These are phyloP conservation scores for Phylloscopus whistleri DNA, from an alignment of 2,113 vertebrate species.

Conservation along the genomic window DNA sequence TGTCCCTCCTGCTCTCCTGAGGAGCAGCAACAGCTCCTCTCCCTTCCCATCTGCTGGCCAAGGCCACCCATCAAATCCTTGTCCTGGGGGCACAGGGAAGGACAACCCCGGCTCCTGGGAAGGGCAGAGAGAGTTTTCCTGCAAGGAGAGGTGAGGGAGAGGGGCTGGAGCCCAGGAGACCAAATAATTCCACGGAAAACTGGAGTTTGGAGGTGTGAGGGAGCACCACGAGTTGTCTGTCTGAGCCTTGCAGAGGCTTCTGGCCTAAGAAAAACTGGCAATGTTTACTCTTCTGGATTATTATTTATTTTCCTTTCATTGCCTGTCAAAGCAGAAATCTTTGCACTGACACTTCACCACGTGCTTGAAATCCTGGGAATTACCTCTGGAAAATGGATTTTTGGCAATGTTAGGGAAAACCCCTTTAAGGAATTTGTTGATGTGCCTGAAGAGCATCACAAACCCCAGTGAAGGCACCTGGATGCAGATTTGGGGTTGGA, in stretches of 20 bases:
- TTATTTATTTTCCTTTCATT: neutral
- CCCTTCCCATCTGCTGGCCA: neutral
- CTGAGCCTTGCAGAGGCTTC: neutral
- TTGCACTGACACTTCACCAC: neutral
- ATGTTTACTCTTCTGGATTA: neutral
- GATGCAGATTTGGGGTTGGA: conserved; percentile 18
- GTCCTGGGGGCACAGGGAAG: neutral
- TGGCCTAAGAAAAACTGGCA: neutral
- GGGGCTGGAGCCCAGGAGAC: neutral
- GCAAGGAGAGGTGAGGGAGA: neutral
- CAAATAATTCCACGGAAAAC: neutral
- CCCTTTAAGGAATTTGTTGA: conserved; percentile 14
- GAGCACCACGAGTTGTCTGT: neutral
- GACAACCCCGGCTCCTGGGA: rapidly evolving
- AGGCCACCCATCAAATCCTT: neutral
- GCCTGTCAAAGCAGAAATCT: conserved; percentile 6
- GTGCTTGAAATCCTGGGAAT: neutral
- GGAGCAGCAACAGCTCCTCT: neutral
- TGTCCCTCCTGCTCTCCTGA: neutral
- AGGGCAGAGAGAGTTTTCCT: neutral
- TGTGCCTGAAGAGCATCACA: conserved; percentile 24
- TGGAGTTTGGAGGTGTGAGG: neutral
- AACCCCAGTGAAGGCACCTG: conserved; percentile 38
- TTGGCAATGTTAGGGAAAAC: neutral
- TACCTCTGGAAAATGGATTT: conserved; percentile 22